Evolutionary conservation across 2,888 invertebrate species (phyloP).

Genomic region (Leptopilina syphax): DNA sequence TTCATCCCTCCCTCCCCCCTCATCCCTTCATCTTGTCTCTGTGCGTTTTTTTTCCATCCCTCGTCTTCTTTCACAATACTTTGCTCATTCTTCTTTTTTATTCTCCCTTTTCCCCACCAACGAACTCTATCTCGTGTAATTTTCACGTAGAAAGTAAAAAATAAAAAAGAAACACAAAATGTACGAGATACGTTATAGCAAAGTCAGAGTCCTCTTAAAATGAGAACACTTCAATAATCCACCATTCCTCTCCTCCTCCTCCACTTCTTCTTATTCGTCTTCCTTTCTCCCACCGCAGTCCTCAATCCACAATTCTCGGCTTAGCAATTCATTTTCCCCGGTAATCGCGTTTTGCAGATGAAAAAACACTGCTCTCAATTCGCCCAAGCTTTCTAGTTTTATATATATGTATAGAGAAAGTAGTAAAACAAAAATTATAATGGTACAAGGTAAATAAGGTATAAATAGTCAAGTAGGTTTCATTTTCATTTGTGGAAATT

Average conservation of each 20-base stretch:
- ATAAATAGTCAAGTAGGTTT: constrained; percentile 1
- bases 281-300: not conserved
- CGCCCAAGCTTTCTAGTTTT: not conserved
- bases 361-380: constrained; percentile 10
- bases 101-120: constrained; percentile 5
- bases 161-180: not conserved
- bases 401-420: not conserved
- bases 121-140: constrained; percentile 31
- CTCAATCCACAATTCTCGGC: constrained; percentile 19
- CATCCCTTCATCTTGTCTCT: not conserved
- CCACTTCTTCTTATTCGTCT: too few species aligned
- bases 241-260: too few species aligned
- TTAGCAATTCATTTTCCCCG: constrained; percentile 24
- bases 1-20: not conserved
- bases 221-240: constrained; percentile 23
- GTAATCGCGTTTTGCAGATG: constrained; percentile 16
- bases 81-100: not conserved
- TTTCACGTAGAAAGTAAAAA: constrained; percentile 21
- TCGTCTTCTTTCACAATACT: constrained; percentile 27
- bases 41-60: not conserved
- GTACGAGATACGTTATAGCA: constrained; percentile 11
- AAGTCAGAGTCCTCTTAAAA: constrained; percentile 19
- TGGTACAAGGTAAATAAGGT: constrained; percentile 15
- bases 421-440: not conserved
- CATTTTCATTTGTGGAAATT: not conserved